phyloP scores from a whole-genome alignment of 23 tunicate genomes.

The Corella eumyota region DNA sequence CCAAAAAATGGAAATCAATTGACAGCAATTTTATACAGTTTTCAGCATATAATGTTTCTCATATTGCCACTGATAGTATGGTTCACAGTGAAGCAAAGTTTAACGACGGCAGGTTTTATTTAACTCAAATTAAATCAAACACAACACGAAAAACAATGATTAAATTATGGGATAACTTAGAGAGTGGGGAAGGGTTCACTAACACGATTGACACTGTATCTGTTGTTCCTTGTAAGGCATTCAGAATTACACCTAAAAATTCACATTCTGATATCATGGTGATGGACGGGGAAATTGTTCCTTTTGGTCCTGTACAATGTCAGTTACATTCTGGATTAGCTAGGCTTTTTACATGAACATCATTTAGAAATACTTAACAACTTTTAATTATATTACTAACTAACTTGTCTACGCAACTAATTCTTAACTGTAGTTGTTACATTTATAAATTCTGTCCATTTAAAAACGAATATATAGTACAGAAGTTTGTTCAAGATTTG shows the following conservation, averaged over 20 bases:
- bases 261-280: constrained; percentile 42
- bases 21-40: constrained; percentile 18
- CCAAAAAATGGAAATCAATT: constrained; percentile 23
- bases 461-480: too few relatives aligned
- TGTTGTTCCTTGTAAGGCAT: constrained; percentile 30
- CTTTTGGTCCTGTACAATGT: constrained; percentile 66
- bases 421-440: too few relatives aligned
- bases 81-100: constrained; percentile 8
- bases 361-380: too few relatives aligned
- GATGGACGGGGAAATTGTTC: constrained; percentile 60
- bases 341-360: constrained; percentile 39
- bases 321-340: constrained; percentile 46
- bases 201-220: constrained; percentile 1
- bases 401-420: too few relatives aligned
- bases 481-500: too few relatives aligned
- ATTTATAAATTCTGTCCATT: too few relatives aligned
- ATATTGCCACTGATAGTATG: constrained; percentile 20
- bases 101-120: constrained; percentile 28
- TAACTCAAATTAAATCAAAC: constrained; percentile 12
- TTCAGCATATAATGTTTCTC: constrained; percentile 23
- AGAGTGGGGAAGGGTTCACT: constrained; percentile 39
- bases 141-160: constrained; percentile 17
- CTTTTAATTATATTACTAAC: too few relatives aligned
- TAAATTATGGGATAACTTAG: constrained; percentile 47
- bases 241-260: constrained; percentile 46